Base-by-base conservation (phyloP, 2,113 vertebrate species). In the Phocoena phocoena region DNA sequence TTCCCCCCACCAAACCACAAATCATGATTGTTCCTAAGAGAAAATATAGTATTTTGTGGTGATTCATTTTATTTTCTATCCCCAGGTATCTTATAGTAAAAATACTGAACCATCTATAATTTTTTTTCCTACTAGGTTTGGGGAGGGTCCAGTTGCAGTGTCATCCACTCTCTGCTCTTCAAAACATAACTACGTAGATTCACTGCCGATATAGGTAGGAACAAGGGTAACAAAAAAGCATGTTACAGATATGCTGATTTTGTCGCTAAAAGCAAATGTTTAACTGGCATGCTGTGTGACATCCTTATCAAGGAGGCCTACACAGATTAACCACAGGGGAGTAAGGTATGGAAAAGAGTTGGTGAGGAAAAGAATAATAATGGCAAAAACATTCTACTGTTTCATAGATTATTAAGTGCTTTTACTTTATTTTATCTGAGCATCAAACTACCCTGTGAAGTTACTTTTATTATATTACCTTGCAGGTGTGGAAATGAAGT, bases 1-100 rank as follows among this genome's bases (percentile, higher is more conserved):
- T 92, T 23, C 79, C 73, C 50, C 79, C 70, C 25, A 1, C 25
- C 4, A 53, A 91, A 41, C 23, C 31, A 88, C 20, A 90, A 79
- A 50, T 68, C 25, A 50, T 41, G 17, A 50, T 74, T 79, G 23
- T 92, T 83, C 58, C 92, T 65, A 71, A 50, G 36, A 96, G 80
- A 84, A 88, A 86, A 83, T 76, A 53, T 14, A 1, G 3, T 71
- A 60, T 76, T 94, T 95, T 85, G 84, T 77, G n/a, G 47, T 79
- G 47, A 88, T 71, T 97, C 10, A 90, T 95, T 94, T 81, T 88
- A 80, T 90, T 90, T 97, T 93, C 31, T 79, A 36, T 77, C 33
- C 3, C 4, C 31, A 41, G 20, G 53, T 18, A 67, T n/a, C 31
- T 55, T 77, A 55, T 12, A 63, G 81, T 76, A 91, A 94, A 93